Base-by-base conservation (phyloP, 2,888 invertebrate species). In the Blera fallax region DNA sequence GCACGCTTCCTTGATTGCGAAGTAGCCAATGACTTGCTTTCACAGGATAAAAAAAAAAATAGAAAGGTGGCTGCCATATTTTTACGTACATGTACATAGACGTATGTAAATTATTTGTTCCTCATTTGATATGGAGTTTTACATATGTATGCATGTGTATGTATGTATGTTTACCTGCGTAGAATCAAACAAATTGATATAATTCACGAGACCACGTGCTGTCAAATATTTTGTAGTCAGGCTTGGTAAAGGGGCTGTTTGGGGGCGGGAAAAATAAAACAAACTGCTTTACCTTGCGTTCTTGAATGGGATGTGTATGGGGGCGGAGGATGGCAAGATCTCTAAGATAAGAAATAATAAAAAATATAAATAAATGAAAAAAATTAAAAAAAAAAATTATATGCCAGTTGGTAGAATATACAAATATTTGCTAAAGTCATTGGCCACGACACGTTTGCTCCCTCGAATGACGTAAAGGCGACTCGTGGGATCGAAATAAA, bases 381-480 rank as follows among this genome's bases (percentile, higher is more conserved):
- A 4, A 16, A 40, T 40, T 65, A 65, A 27, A 40, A 27, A n/a
- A 4, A 40, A 29, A 29, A 27, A n/a, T 18, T 7, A 29, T 52
- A 21, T n/a, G 29, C 37, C 29, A 29, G 40, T 10, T 40, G 52
- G 14, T 11, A 37, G 48, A 37, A 18, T 27, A 50, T 50, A 62
- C 37, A 72, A 40, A 72, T 50, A 40, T 50, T 60, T 50, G n/a
- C 40, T 21, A 43, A 34, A 74, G 74, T 74, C 74, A 43, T 56
- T 65, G 74, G 54, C 74, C 74, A 74, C 54, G 24, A 29, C 60
- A 72, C 60, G 60, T 69, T 52, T 24, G 18, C 14, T 10, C 8
- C n/a, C 14, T 0, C 24, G n/a, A n/a, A 29, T 73, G 50, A 62
- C 60, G 60, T 50, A 18, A 18, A 27, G 18, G 3, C 29, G 27